Base-by-base conservation (phyloP, 2,113 vertebrate species). In the Salminus brasiliensis region DNA sequence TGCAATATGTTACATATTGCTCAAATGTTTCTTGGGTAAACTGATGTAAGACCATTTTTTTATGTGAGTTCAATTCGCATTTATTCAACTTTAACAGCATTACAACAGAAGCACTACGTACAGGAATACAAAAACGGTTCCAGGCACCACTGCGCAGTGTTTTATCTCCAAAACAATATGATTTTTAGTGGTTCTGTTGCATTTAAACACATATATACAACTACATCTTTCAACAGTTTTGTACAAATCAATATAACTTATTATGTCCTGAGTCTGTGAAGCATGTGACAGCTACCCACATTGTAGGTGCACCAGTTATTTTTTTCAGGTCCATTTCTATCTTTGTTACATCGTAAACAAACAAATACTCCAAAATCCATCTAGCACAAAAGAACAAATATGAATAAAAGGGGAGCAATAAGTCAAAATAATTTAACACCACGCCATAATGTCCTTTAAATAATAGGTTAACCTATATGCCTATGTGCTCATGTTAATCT, bases 151-250 rank as follows among this genome's bases (percentile, higher is more conserved):
- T 65, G 89, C 90, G 88, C 87, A 83, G 88, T 88, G 84, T 86
- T 82, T 85, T 74, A 72, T 74, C 88, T 88, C 87, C 77, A 84
- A 87, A 92, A 88, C 87, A 90, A 91, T 89, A 90, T 83, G 84
- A 87, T 91, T 89, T 70, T 88, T 92, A 92, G 92, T 94, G 93
- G 92, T 94, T 94, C 90, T 89, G 87, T 86, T 88, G 82, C 68
- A 68, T 91, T 93, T 91, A 87, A 89, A 92, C 91, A 92, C 88
- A 74, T 94, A 93, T 94, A 89, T 93, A 94, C 92, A 94, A 83
- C 87, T 93, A 93, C 93, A 93, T 82, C 89, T 92, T 94, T 93
- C 89, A 83, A 91, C 83, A 86, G 88, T 91, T 92, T 92, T 93
- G 81, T 93, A 94, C 93, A 93, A 90, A 90, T 92, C 84, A 82